Conservation (phyloP, 2,888 invertebrate species). For the Drosophila anomelani region DNA sequence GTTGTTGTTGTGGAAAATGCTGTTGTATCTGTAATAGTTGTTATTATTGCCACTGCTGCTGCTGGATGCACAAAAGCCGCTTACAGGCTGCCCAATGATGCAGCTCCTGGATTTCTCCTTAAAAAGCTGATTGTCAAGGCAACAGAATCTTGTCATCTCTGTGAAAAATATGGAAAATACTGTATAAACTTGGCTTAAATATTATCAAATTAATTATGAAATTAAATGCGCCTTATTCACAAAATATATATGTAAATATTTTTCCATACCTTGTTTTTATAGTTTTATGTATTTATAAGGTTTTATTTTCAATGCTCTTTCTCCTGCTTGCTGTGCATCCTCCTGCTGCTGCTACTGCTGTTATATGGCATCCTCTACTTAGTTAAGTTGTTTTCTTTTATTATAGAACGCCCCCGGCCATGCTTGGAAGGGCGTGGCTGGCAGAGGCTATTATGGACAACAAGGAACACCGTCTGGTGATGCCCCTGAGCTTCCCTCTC, state of each 20-base stretch:
- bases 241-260: background rate
- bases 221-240: background rate
- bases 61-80: conserved; percentile 63
- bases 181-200: background rate
- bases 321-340: conserved; percentile 26
- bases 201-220: background rate
- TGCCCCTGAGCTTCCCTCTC: conserved; percentile 3
- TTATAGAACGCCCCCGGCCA: conserved; percentile 59
- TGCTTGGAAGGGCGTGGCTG: conserved; percentile 40
- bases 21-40: conserved; percentile 2
- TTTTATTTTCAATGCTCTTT: background rate
- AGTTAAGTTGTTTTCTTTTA: conserved; percentile 76
- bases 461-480: conserved; percentile 55
- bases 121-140: conserved; percentile 57
- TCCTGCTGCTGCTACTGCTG: background rate
- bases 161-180: background rate
- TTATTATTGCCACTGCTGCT: conserved; percentile 19
- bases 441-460: conserved; percentile 68
- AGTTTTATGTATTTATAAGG: background rate
- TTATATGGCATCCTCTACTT: conserved; percentile 57
- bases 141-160: conserved; percentile 25
- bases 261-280: no score
- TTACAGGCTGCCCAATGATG: conserved; percentile 55
- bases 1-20: conserved; percentile 3
- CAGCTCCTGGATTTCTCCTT: background rate